These are phyloP conservation scores for Diaperis boleti DNA, from an alignment of 2,888 invertebrate species.

Conservation along the genomic window DNA sequence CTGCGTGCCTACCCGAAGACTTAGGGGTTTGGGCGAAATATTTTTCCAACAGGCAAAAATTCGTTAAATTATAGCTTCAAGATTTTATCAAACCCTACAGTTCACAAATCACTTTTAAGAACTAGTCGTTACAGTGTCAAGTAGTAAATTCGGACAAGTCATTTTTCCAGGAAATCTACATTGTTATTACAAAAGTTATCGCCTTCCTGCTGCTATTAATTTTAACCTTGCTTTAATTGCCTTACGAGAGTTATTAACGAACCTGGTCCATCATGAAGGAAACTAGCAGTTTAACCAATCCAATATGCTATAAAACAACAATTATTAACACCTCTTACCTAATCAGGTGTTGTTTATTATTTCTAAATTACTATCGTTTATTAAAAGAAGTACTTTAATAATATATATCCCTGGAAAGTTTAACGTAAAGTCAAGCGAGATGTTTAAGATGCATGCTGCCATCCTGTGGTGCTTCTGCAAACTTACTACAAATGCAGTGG, in stretches of 20 bases:
- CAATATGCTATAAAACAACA: constrained; percentile 3
- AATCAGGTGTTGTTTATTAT: constrained; percentile 25
- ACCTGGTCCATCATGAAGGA: constrained; percentile 16
- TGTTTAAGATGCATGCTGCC: background rate
- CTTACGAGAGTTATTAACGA: constrained; percentile 33
- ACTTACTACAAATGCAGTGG: background rate
- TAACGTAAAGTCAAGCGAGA: background rate
- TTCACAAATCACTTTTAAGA: too few relatives aligned
- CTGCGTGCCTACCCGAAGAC: too few relatives aligned
- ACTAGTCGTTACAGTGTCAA: too few relatives aligned
- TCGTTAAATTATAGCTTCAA: too few relatives aligned
- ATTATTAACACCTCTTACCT: constrained; percentile 30
- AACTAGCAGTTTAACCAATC: background rate
- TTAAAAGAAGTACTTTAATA: constrained; percentile 13
- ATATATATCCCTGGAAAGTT: constrained; percentile 8
- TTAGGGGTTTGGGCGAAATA: too few relatives aligned
- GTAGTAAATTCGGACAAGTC: constrained; percentile 10
- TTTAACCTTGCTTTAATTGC: constrained; percentile 20
- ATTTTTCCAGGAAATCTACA: constrained; percentile 5
- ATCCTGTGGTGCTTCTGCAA: background rate
- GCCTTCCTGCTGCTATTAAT: constrained; percentile 8
- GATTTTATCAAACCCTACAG: too few relatives aligned
- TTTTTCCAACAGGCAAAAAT: too few relatives aligned
- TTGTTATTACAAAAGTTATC: constrained; percentile 12
- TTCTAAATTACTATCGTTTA: constrained; percentile 28